These are phyloP conservation scores for Salminus brasiliensis DNA, from an alignment of 2,113 vertebrate species.

Conservation along the genomic window DNA sequence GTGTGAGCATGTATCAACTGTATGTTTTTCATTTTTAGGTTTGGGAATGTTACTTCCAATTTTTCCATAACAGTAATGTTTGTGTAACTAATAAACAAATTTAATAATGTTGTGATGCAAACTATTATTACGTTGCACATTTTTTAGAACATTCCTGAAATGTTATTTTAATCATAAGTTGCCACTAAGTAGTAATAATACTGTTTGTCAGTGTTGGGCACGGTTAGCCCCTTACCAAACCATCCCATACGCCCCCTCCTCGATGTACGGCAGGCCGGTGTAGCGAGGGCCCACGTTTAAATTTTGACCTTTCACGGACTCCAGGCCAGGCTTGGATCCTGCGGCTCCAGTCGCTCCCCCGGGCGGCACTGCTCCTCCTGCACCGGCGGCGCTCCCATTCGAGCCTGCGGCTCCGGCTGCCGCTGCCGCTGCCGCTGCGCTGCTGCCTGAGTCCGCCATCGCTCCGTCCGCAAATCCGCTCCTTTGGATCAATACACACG, in stretches of 20 bases:
- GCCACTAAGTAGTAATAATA: too few species aligned
- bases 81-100: too few species aligned
- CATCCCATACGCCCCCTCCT: slow-evolving; percentile 88
- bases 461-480: slow-evolving; percentile 62
- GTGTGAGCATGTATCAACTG: too few species aligned
- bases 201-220: too few species aligned
- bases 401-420: slow-evolving; percentile 76
- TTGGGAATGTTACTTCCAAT: too few species aligned
- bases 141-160: too few species aligned
- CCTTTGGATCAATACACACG: slow-evolving; percentile 46
- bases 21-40: too few species aligned
- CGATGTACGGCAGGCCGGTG: slow-evolving; percentile 85
- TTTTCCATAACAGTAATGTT: too few species aligned
- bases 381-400: slow-evolving; percentile 67
- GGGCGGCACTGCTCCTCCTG: slow-evolving; percentile 65
- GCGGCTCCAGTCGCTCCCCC: slow-evolving; percentile 65
- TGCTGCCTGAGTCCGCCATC: slow-evolving; percentile 77
- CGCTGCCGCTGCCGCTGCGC: slow-evolving; percentile 67
- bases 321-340: slow-evolving; percentile 72
- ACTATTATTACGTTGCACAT: too few species aligned
- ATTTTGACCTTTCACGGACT: slow-evolving; percentile 84
- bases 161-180: too few species aligned
- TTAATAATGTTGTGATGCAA: too few species aligned
- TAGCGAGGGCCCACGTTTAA: slow-evolving; percentile 88
- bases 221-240: slow-evolving; percentile 85